Percentiles rank a stretch among this genome's conserved stretches.
Evolutionary conservation across 2,888 invertebrate species (phyloP).

Genomic region (Eupithecia subumbrata): DNA sequence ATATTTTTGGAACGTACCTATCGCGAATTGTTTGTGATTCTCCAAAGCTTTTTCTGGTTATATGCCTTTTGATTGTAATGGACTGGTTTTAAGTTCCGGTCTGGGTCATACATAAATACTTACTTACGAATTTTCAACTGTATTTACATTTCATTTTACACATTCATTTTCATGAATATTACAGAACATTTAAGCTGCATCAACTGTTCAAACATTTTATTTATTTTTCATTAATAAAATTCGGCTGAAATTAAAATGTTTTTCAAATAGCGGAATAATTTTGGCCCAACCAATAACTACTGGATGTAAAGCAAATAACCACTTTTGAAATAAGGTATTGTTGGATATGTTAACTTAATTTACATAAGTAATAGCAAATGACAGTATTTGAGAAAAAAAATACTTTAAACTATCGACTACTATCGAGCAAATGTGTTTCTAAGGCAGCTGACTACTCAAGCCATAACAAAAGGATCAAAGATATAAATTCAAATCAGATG

Average conservation of each 20-base stretch:
- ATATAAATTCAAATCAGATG: constrained; percentile 33
- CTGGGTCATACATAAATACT: not conserved
- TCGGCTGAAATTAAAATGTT: not conserved
- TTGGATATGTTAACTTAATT: not conserved
- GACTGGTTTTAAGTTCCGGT: constrained; percentile 8
- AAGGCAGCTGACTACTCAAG: not conserved
- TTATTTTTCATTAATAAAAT: not conserved
- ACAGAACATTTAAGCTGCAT: not conserved
- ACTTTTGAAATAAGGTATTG: not conserved
- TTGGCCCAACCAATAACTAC: not conserved
- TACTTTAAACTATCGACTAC: not conserved
- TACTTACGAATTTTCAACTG: too few relatives aligned
- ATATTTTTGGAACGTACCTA: constrained; percentile 48
- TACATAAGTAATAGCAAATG: not conserved
- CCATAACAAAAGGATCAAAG: constrained; percentile 16
- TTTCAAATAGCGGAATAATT: not conserved
- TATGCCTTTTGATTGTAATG: constrained; percentile 42
- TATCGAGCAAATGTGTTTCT: not conserved
- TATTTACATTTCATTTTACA: not conserved
- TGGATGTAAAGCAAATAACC: not conserved
- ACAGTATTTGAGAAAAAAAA: not conserved
- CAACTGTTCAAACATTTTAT: not conserved
- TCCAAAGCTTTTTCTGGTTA: constrained; percentile 32
- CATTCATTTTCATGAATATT: not conserved
- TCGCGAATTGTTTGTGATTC: constrained; percentile 48